Evolutionary conservation across 1,140 invertebrate species (phyloP).

Genomic region (Apis laboriosa): DNA sequence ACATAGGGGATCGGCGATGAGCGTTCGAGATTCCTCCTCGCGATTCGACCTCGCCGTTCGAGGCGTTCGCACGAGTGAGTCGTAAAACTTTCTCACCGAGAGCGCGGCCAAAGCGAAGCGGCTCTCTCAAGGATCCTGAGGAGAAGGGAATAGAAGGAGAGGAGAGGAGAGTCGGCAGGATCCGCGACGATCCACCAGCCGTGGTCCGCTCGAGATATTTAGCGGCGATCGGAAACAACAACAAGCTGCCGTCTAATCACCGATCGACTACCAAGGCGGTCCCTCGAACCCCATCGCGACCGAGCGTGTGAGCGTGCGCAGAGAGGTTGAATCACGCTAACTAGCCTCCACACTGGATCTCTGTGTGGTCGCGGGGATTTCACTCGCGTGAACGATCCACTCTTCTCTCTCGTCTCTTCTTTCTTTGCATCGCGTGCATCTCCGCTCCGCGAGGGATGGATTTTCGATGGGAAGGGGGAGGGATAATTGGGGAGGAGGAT

Average conservation of each 20-base stretch:
- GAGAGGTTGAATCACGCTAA: conserved; percentile 73
- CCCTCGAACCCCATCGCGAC: conserved; percentile 47
- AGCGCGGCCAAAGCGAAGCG: conserved; percentile 24
- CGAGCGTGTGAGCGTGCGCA: conserved; percentile 67
- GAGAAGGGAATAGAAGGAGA: neutral
- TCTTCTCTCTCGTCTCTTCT: too few relatives aligned
- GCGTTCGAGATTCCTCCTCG: conserved; percentile 41
- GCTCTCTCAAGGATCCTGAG: conserved; percentile 36
- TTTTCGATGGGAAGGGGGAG: too few relatives aligned
- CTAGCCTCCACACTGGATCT: conserved; percentile 57
- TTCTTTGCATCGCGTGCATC: neutral
- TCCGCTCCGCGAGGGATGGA: too few relatives aligned
- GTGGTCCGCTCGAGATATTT: conserved; percentile 70
- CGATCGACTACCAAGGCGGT: conserved; percentile 68
- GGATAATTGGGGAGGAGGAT: too few relatives aligned
- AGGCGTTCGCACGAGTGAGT: conserved; percentile 55
- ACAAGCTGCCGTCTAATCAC: conserved; percentile 76
- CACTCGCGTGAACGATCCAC: conserved; percentile 2
- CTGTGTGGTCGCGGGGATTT: neutral
- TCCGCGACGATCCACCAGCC: conserved; percentile 20
- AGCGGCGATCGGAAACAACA: conserved; percentile 75
- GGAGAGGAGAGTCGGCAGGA: conserved; percentile 20
- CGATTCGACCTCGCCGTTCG: conserved; percentile 24
- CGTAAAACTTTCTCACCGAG: conserved; percentile 55
- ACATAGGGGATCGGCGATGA: conserved; percentile 17